Base-by-base conservation (phyloP, 2,797 vertebrate species). In the Thamnophis elegans region DNA sequence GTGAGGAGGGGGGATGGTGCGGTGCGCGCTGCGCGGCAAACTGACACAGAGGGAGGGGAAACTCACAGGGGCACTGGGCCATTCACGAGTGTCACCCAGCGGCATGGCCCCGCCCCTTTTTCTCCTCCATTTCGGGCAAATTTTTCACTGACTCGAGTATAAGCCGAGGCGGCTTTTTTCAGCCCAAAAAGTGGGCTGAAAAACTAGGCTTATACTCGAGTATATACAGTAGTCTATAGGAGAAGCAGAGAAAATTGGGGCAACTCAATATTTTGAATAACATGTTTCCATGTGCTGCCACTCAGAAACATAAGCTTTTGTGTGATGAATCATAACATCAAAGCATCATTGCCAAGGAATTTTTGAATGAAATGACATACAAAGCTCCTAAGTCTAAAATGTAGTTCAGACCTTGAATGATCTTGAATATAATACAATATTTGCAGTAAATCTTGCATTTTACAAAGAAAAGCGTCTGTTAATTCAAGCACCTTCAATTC, bases 321-420 rank as follows among this genome's bases (percentile, higher is more conserved):
- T 25, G 47, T 42, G 32, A 55, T 92, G 25, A 92, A 59, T 54
- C 32, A 28, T 85, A 93, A 90, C 73, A 51, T 55, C 87, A 90
- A 88, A 85, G 85, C 65, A 6, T n/a, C 25, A 26, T 59, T 82
- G 51, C 28, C 85, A 92, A 88, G 85, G 28, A 55, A 56, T 88
- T 26, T 85, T 16, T 51, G 93, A 92, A 92, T 89, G 86, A 60
- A 47, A 47, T 10, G n/a, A 85, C 56, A 53, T 53, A 91, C 62
- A 91, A 47, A 56, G 62, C 82, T 25, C 53, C 85, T 12, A 7
- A 36, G 32, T 82, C 53, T 28, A 59, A 65, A 65, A 85, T 85
- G 62, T 88, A 68, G 7, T 86, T 28, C 58, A 59, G 58, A 91
- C 42, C 73, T 89, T 91, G 59, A 54, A 36, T 86, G 59, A 82